Base-by-base conservation (phyloP, 2,888 invertebrate genomes). In the Gasteruption jaculator region DNA sequence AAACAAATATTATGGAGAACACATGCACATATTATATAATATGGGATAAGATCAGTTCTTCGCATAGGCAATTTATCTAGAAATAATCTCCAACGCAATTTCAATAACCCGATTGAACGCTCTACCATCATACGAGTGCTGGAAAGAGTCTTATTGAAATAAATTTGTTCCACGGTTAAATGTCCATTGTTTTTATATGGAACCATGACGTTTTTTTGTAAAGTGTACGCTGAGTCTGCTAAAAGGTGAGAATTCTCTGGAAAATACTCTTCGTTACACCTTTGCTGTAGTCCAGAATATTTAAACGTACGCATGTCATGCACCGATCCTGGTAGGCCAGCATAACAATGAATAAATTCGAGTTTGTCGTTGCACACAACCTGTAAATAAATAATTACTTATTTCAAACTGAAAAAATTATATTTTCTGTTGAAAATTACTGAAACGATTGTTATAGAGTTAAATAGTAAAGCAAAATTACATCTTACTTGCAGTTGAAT, bases 1-100 rank as follows among this genome's bases (percentile, higher is more conserved):
- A 35, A 22, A 22, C 35, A 35, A 22, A 35, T 35, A 14, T 35
- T 35, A 5, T 35, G 35, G 15, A 35, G 24, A n/a, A 35, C 24
- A 22, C 35, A 35, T 11, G 14, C 22, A 3, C 14, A 11, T 12
- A 22, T 10, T 6, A 35, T 12, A 35, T 21, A 35, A 19, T 35
- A 21, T 5, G 35, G 35, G 16, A 35, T 35, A 10, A 21, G 10
- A 21, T 35, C 35, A 4, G 22, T 19, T 35, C 22, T 19, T 22
- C n/a, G 8, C 35, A 22, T 35, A 1, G 35, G 35, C 16, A 35
- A 12, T 10, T 21, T 10, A 5, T 35, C 24, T 15, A 35, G 15
- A n/a, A 35, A 21, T 21, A 16, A 21, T 21, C 35, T 19, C 35
- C 35, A 35, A n/a, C 35, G 21, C 5, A 16, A 6, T 35, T 35